These are phyloP conservation scores for Graptemys geographica DNA, from an alignment of 2,797 vertebrate species.

Conservation along the genomic window DNA sequence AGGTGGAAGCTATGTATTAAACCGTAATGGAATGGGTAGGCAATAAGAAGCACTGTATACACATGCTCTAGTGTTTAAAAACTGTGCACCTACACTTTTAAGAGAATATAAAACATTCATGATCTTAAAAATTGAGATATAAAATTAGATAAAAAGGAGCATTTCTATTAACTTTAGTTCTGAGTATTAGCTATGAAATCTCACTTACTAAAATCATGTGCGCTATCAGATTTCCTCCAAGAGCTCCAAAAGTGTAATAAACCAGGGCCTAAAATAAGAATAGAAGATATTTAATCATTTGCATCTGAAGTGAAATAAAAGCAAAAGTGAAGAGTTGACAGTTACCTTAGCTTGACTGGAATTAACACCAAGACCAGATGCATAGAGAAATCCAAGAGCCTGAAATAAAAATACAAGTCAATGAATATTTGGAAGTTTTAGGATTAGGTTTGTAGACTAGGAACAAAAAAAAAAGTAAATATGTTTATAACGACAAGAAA, in stretches of 20 bases:
- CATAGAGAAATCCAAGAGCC: slow-evolving; percentile 98
- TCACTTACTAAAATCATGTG: slow-evolving; percentile 97
- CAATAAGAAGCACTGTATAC: not conserved
- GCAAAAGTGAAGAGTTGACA: not conserved
- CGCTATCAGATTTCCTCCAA: slow-evolving; percentile 95
- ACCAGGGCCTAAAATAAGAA: slow-evolving; percentile 90
- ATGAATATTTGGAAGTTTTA: slow-evolving; percentile 9
- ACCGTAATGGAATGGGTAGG: not conserved
- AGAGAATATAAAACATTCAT: not conserved
- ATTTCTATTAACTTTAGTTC: not conserved
- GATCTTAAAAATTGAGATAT: not conserved
- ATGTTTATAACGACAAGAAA: not conserved
- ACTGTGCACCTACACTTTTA: not conserved
- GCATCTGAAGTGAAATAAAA: not conserved
- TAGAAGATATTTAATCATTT: slow-evolving; percentile 12
- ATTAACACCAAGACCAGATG: slow-evolving; percentile 95
- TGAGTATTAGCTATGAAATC: not conserved
- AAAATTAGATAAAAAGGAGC: not conserved
- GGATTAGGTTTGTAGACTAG: not conserved
- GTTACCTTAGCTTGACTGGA: slow-evolving; percentile 98
- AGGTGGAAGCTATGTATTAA: not conserved
- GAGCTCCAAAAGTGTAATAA: slow-evolving; percentile 97
- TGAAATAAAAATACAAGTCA: slow-evolving; percentile 69
- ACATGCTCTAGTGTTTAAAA: not conserved
- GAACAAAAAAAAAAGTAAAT: not conserved